Conservation (phyloP, 2,888 invertebrate genomes). For the Drosophila meridionalis region DNA sequence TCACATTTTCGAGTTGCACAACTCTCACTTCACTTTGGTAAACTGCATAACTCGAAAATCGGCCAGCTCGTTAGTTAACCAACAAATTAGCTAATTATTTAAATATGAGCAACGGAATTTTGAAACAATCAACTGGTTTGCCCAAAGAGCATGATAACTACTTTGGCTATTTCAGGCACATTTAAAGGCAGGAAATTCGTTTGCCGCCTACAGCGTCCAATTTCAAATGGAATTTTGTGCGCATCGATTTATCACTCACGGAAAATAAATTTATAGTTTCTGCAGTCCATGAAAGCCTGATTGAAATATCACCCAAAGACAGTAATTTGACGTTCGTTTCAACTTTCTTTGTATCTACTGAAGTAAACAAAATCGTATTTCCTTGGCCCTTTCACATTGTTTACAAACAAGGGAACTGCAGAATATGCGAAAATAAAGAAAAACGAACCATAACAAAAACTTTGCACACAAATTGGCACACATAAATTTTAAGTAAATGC, state of each 20-base stretch:
- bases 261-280: neutral
- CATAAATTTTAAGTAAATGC: constrained; percentile 45
- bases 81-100: constrained; percentile 25
- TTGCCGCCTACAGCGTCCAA: constrained; percentile 4
- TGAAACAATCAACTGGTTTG: constrained; percentile 17
- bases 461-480: constrained; percentile 34
- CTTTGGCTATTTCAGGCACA: constrained; percentile 3
- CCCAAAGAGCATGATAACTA: constrained; percentile 1
- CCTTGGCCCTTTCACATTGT: constrained; percentile 20
- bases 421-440: constrained; percentile 3
- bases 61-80: constrained; percentile 6
- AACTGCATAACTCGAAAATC: constrained; percentile 17
- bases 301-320: neutral
- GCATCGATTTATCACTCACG: neutral
- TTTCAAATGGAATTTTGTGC: neutral
- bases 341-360: constrained; percentile 4
- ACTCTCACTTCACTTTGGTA: constrained; percentile 6
- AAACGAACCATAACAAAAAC: constrained; percentile 22
- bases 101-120: constrained; percentile 16
- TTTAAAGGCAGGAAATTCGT: constrained; percentile 2
- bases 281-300: neutral
- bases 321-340: neutral
- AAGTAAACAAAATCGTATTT: neutral
- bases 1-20: constrained; percentile 7
- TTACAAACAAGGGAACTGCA: constrained; percentile 13